Evolutionary conservation across 2,797 vertebrate species (phyloP).

Genomic region (Tarsius wallacei): DNA sequence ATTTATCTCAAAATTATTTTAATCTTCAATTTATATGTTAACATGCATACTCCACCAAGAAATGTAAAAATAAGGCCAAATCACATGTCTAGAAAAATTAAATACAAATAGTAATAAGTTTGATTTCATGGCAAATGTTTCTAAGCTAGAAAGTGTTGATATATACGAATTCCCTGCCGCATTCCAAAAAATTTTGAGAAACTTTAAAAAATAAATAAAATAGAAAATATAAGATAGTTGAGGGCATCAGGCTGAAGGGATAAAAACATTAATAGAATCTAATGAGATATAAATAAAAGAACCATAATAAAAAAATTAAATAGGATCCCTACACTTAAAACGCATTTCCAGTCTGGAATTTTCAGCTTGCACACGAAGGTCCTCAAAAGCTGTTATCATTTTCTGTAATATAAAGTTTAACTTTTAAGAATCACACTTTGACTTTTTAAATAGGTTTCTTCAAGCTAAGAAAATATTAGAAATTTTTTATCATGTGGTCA

Average conservation of each 20-base stretch:
- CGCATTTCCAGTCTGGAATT: conserved; percentile 93
- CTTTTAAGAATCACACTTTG: conserved; percentile 72
- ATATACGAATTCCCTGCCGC: conserved; percentile 13
- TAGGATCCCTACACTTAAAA: conserved; percentile 92
- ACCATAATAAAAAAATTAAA: conserved; percentile 66
- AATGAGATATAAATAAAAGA: conserved; percentile 44
- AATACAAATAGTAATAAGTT: conserved; percentile 31
- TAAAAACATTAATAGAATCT: conserved; percentile 48
- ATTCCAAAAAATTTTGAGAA: conserved; percentile 50
- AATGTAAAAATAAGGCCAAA: conserved; percentile 65
- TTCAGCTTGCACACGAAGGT: conserved; percentile 94
- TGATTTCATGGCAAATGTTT: conserved; percentile 60
- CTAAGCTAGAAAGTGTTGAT: conserved; percentile 37
- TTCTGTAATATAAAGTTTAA: conserved; percentile 91
- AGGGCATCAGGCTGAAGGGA: conserved; percentile 44
- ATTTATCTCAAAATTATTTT: conserved; percentile 47
- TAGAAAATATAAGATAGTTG: conserved; percentile 56
- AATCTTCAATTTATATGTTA: conserved; percentile 13
- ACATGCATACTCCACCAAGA: conserved; percentile 52
- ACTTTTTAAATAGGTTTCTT: conserved; percentile 61
- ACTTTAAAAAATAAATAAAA: conserved; percentile 34
- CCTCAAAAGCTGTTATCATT: conserved; percentile 94
- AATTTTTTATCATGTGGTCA: conserved; percentile 55
- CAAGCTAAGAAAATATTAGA: conserved; percentile 65
- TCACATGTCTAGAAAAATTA: conserved; percentile 63